Percentiles rank a stretch among this genome's conserved stretches.
Conservation (phyloP, 2,113 vertebrate species). For the Limnothrissa miodon region DNA sequence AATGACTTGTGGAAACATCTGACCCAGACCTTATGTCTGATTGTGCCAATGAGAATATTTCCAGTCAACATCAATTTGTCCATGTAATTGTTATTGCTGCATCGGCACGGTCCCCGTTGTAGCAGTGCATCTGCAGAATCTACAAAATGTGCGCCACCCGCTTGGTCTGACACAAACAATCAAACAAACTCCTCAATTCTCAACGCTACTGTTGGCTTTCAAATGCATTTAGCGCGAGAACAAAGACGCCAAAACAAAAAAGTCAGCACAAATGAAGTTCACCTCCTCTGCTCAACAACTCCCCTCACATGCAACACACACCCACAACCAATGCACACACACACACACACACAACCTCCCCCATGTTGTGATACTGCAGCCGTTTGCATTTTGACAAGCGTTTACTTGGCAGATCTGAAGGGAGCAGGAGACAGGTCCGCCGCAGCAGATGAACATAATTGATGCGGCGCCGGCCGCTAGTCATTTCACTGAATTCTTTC, state of each 20-base stretch:
- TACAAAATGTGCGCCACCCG: neutral
- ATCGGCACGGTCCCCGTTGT: neutral
- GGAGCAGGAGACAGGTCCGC: slow-evolving; percentile 19
- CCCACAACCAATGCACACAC: neutral
- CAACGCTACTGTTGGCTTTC: slow-evolving; percentile 10
- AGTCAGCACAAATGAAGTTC: slow-evolving; percentile 29
- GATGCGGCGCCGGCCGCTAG: slow-evolving; percentile 23
- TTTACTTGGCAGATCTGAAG: slow-evolving; percentile 31
- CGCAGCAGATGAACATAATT: slow-evolving; percentile 24
- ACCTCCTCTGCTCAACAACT: neutral
- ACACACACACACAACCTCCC: neutral
- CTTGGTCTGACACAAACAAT: neutral
- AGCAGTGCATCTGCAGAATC: neutral
- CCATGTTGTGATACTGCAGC: slow-evolving; percentile 30
- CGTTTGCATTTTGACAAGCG: slow-evolving; percentile 37
- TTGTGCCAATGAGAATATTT: neutral
- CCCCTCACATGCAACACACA: slow-evolving; percentile 1
- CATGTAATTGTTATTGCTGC: slow-evolving; percentile 3
- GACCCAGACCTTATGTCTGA: neutral
- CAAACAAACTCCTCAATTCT: slow-evolving; percentile 5
- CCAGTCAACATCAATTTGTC: slow-evolving; percentile 18
- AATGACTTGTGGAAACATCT: slow-evolving; percentile 14
- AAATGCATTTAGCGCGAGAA: slow-evolving; percentile 39
- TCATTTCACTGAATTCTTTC: slow-evolving; percentile 9
- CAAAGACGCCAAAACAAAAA: slow-evolving; percentile 41